Evolutionary conservation across 2,797 vertebrate genomes (phyloP).

Genomic region (Pelochelys cantorii): DNA sequence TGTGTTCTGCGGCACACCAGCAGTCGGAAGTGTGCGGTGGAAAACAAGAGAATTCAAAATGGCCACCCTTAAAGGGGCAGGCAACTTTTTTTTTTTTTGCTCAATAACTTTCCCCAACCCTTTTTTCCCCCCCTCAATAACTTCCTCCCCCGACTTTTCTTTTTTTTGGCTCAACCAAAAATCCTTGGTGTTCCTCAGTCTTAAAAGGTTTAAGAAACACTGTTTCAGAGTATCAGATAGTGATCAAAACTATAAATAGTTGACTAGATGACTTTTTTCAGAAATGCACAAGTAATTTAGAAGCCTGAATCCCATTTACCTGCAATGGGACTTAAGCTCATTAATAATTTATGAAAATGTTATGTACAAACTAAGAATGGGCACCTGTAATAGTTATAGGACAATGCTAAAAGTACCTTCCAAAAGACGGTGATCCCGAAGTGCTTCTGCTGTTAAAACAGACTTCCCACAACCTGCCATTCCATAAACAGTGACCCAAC

Average conservation of each 20-base stretch:
- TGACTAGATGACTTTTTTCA: not conserved
- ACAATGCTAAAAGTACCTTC: slow-evolving; percentile 80
- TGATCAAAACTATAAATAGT: not conserved
- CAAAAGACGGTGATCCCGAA: slow-evolving; percentile 88
- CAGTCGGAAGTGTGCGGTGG: too few species aligned
- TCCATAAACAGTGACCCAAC: slow-evolving; percentile 95
- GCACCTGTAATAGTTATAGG: not conserved
- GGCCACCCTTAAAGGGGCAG: too few species aligned
- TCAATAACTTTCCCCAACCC: too few species aligned
- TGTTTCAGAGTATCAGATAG: not conserved
- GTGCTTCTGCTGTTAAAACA: slow-evolving; percentile 93
- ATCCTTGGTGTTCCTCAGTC: too few species aligned
- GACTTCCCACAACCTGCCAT: slow-evolving; percentile 99
- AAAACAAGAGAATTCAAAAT: too few species aligned
- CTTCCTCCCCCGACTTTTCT: too few species aligned
- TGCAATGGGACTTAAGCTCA: not conserved
- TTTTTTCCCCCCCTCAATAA: too few species aligned
- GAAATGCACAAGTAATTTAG: not conserved
- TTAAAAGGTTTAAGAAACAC: too few species aligned
- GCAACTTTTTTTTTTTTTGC: too few species aligned
- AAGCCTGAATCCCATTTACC: not conserved
- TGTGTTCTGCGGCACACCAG: too few species aligned
- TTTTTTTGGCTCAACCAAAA: too few species aligned
- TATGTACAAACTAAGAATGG: fast-evolving
- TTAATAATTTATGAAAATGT: not conserved